These are phyloP conservation scores for Dipodomys stephensi DNA, from an alignment of 2,113 vertebrate genomes.

Conservation along the genomic window DNA sequence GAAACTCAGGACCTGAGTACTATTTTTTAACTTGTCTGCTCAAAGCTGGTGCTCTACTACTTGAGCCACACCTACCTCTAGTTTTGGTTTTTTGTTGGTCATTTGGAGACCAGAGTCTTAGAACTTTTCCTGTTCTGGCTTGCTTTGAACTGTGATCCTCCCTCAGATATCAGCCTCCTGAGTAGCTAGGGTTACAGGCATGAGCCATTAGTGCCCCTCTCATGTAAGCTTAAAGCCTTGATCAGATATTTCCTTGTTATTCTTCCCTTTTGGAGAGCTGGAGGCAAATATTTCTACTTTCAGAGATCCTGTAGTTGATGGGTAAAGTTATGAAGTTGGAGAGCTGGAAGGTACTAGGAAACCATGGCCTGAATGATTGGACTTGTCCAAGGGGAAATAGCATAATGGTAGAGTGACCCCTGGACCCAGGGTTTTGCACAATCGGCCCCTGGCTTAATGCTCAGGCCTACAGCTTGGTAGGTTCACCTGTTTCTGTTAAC, in stretches of 20 bases:
- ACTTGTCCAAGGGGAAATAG: neutral
- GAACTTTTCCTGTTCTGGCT: too few species aligned
- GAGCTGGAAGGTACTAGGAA: constrained; percentile 11
- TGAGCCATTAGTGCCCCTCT: too few species aligned
- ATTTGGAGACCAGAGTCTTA: too few species aligned
- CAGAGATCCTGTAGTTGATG: neutral
- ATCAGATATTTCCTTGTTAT: neutral
- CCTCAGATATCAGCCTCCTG: too few species aligned
- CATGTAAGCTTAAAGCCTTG: neutral
- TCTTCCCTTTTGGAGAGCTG: neutral
- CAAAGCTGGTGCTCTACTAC: too few species aligned
- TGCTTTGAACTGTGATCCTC: too few species aligned
- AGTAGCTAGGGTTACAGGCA: too few species aligned
- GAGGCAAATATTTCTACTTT: constrained; percentile 8
- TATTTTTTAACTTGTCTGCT: too few species aligned
- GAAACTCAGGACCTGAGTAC: too few species aligned
- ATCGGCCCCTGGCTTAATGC: neutral
- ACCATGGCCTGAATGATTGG: neutral
- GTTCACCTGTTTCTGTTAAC: neutral
- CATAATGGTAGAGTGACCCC: neutral
- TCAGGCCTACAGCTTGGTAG: neutral
- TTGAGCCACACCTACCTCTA: too few species aligned
- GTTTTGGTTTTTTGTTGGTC: too few species aligned
- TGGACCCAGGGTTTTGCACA: neutral
- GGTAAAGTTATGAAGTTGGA: neutral